A percentile compares a stretch with the other conserved stretches of the same genome.
These are phyloP conservation scores for Disparrhopalites patrizii DNA, from an alignment of 2,888 invertebrate species.

Conservation along the genomic window DNA sequence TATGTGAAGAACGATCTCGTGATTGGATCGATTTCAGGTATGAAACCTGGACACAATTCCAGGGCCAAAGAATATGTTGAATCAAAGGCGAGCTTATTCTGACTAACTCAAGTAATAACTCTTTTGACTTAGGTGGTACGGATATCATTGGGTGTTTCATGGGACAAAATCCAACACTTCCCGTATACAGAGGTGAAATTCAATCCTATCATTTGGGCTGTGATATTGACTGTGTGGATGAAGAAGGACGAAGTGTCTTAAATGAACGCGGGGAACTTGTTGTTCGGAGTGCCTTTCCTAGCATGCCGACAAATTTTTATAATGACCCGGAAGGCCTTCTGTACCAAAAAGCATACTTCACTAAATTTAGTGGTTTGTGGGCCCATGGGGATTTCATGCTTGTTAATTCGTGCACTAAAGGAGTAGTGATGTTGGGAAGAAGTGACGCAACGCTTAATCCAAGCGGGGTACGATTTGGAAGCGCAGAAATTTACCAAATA, in stretches of 20 bases:
- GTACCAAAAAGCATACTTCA: conserved; percentile 56
- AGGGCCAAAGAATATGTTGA: too few relatives aligned
- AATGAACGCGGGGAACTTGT: conserved; percentile 58
- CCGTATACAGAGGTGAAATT: conserved; percentile 58
- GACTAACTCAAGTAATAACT: neutral
- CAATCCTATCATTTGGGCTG: conserved; percentile 57
- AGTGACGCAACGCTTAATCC: conserved; percentile 60
- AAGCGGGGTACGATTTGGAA: conserved; percentile 59
- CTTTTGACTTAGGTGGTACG: conserved; percentile 54
- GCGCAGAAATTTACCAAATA: conserved; percentile 59
- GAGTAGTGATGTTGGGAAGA: conserved; percentile 58
- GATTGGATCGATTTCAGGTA: conserved; percentile 56
- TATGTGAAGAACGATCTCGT: conserved; percentile 54
- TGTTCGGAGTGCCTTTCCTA: conserved; percentile 57
- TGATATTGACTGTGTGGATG: conserved; percentile 55
- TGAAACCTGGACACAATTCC: too few relatives aligned
- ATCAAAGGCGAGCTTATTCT: too few relatives aligned
- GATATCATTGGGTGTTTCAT: conserved; percentile 60
- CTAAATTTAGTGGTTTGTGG: conserved; percentile 56
- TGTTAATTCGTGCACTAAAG: conserved; percentile 55
- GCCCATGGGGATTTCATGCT: conserved; percentile 58
- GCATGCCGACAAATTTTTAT: conserved; percentile 58
- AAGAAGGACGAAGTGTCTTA: conserved; percentile 53
- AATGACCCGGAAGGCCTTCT: conserved; percentile 53
- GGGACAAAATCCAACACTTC: conserved; percentile 55